A percentile compares a stretch with the other conserved stretches of the same genome.
Evolutionary conservation across 2,113 vertebrate species (phyloP).

Genomic region (Gymnogyps californianus): DNA sequence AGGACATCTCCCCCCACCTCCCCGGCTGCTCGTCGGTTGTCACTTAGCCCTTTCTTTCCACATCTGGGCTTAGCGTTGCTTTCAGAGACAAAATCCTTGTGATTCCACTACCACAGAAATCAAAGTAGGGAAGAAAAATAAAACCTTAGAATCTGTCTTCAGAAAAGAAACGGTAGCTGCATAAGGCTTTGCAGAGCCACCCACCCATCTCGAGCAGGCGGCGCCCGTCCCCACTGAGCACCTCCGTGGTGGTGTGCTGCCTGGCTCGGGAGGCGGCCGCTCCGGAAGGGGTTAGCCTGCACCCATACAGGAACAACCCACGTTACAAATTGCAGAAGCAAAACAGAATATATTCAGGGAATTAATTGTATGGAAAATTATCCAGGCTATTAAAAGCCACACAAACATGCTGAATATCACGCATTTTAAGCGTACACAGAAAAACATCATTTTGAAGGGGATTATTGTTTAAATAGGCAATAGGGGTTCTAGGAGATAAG

Average conservation of each 20-base stretch:
- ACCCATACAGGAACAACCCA: background rate
- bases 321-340: background rate
- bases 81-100: constrained; percentile 3
- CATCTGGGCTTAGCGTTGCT: background rate
- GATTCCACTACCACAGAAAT: background rate
- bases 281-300: background rate
- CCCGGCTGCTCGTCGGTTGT: background rate
- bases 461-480: constrained; percentile 73
- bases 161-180: background rate
- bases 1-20: background rate
- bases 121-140: background rate
- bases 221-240: background rate
- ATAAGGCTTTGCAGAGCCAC: background rate
- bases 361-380: constrained; percentile 69
- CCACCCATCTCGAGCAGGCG: background rate
- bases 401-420: constrained; percentile 43
- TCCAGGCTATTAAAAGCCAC: constrained; percentile 64
- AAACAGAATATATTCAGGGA: constrained; percentile 42
- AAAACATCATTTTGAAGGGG: constrained; percentile 68
- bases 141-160: background rate
- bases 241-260: rapidly evolving
- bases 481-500: constrained; percentile 68
- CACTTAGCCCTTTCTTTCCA: background rate
- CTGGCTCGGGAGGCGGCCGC: background rate
- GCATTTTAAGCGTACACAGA: constrained; percentile 53